Conservation (phyloP, 2,113 vertebrate genomes). For the Alligator mississippiensis region DNA sequence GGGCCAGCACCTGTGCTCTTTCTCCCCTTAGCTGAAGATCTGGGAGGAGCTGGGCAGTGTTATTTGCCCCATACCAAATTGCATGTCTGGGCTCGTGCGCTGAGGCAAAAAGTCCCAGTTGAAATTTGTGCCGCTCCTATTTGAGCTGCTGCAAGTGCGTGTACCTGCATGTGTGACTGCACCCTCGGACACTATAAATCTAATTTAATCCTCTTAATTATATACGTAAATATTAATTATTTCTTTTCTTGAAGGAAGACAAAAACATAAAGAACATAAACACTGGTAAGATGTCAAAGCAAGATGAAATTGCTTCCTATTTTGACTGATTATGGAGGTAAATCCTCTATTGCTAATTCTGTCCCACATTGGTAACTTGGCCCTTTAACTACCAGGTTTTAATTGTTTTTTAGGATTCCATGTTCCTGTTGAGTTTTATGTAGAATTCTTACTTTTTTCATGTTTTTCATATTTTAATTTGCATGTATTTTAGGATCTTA, state of each 20-base stretch:
- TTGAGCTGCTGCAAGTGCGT: too few species aligned
- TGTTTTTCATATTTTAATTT: neutral
- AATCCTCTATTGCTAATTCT: neutral
- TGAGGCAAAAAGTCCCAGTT: too few species aligned
- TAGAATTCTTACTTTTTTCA: neutral
- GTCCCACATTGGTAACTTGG: neutral
- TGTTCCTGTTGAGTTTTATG: neutral
- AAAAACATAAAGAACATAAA: neutral
- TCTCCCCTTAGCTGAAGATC: too few species aligned
- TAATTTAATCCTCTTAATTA: neutral
- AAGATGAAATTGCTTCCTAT: neutral
- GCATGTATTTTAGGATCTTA: neutral
- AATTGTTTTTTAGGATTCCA: neutral
- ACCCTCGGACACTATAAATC: too few species aligned
- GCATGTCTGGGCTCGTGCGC: too few species aligned
- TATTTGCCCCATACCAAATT: too few species aligned
- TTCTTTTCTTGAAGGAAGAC: neutral
- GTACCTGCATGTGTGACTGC: too few species aligned
- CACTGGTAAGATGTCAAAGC: neutral
- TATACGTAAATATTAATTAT: neutral
- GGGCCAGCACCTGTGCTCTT: too few species aligned
- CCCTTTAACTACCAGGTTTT: neutral
- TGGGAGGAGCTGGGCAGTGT: too few species aligned
- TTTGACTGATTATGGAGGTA: neutral
- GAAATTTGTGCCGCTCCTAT: too few species aligned